Evolutionary conservation across 2,113 vertebrate species (phyloP), one percentile per base, ranked within the genome.

Genomic region (Donacobius atricapilla): DNA sequence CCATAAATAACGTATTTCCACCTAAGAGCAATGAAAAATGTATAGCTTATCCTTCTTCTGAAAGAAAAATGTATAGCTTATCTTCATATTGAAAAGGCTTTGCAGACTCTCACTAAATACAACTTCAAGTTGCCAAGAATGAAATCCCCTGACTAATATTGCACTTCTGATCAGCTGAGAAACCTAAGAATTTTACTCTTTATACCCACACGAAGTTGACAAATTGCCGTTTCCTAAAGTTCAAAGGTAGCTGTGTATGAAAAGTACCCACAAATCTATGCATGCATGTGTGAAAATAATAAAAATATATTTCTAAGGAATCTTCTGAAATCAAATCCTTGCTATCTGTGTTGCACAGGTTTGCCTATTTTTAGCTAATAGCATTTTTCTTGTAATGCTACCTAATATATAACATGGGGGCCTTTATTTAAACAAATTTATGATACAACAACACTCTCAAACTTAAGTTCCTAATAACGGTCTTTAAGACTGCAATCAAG

Each of bases 1-100:
- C 99, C 96, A 44, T 88, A 97, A 97, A 99, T 99, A 76, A 98
- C 97, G 9, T 99, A 99, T 37, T 75, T 94, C 99, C 99, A 99
- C 99, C 99, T 99, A 96, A 96, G 77, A 90, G 27, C 33, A 60
- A 93, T 95, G 70, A 73, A 9, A 79, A 92, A 75, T 15, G 2
- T 33, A 57, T 1, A 89, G 25, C 5, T 82, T 20, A 63, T 37
- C 20, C 39, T 60, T 53, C 19, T 20, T 3, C 11, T 23, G n/a
- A n/a, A n/a, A n/a, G 70, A 73, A 9, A 79, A 92, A 75, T 15
- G 2, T 33, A 57, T 1, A 89, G 25, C 5, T 82, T 20, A 63
- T 37, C 20, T 60, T 53, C 19, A 68, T 17, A 81, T 10, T 81
- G 19, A 90, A 87, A 77, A 94, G 71, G 8, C 21, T 66, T 75